These are phyloP conservation scores for Aphelenchoides avenae DNA, from an alignment of 1,140 invertebrate genomes.

Conservation along the genomic window DNA sequence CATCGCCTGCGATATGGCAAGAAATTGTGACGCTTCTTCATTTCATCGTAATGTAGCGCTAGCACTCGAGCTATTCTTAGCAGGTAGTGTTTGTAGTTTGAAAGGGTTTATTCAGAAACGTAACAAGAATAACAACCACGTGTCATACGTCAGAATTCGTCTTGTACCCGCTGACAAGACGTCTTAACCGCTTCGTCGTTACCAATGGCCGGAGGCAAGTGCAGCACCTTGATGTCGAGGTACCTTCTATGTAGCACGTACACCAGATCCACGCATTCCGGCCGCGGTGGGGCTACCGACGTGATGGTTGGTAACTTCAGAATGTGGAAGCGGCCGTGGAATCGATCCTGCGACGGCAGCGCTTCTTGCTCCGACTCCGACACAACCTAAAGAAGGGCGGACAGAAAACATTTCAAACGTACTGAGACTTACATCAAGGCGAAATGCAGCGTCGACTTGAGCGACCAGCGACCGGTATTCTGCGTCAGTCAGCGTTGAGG, in stretches of 20 bases:
- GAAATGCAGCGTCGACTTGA: constrained; percentile 16
- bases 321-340: constrained; percentile 35
- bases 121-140: constrained; percentile 32
- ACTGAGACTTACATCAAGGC: constrained; percentile 34
- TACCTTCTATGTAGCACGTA: constrained; percentile 37
- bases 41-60: too few relatives aligned
- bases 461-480: not conserved
- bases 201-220: constrained; percentile 41
- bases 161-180: constrained; percentile 23
- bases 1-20: too few relatives aligned
- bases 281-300: constrained; percentile 30
- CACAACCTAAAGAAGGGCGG: too few relatives aligned
- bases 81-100: too few relatives aligned
- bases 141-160: constrained; percentile 24
- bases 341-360: constrained; percentile 6
- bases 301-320: constrained; percentile 36
- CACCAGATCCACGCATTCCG: constrained; percentile 36
- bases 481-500: not conserved
- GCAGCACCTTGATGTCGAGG: constrained; percentile 41
- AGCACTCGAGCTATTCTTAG: too few relatives aligned
- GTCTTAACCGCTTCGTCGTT: constrained; percentile 20
- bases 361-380: constrained; percentile 17
- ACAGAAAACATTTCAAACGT: too few relatives aligned
- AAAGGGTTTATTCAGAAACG: too few relatives aligned
- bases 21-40: too few relatives aligned